Evolutionary conservation across 37 sponge, comb jelly and placozoan species (phyloP), one percentile per base, ranked within the genome.

Genomic region (Ephydatia muelleri): DNA sequence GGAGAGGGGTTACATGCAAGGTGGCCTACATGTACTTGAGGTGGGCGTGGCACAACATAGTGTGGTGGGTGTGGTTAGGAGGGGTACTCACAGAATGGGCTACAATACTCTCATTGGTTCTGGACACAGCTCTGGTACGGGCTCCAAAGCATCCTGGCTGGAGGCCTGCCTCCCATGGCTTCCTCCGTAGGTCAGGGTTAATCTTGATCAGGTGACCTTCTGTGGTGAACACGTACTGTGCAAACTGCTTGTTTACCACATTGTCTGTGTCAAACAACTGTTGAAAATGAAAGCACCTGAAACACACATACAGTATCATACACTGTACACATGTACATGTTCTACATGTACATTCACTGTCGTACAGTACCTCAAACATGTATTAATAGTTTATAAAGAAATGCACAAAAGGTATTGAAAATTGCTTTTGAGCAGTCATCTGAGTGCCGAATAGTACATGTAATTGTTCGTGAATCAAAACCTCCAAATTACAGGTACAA

Each of bases 211-310:
- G 36, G 81, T 98, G 98, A 76, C 98, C 98, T 72, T 98, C 98
- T 0, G 98, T 98, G 9, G 96, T 95, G 85, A 98, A 98, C 23
- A 98, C 68, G 65, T 78, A 98, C 39, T 94, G 74, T 2, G 87
- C 67, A 11, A 88, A 75, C 14, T 87, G 68, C 49, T 80, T 88
- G 74, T 98, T 98, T 30, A 98, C 39, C 27, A 88, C 64, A 68
- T 98, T 95, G 65, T 95, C 94, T 23, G 80, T 78, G 79, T 98
- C 98, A 87, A 98, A 98, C 26, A 98, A 71, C 97, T 96, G 70
- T 19, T 72, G 72, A 31, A 65, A 75, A 81, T 3, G 57, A 30
- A 31, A 72, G 40, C 6, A 78, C 34, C 38, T 31, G 29, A 14
- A 11, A 49, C 26, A 4, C 16, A 71, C 73, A 30, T 70, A 38